Conservation (phyloP, 2,888 invertebrate genomes). For the Lamproptera curius region DNA sequence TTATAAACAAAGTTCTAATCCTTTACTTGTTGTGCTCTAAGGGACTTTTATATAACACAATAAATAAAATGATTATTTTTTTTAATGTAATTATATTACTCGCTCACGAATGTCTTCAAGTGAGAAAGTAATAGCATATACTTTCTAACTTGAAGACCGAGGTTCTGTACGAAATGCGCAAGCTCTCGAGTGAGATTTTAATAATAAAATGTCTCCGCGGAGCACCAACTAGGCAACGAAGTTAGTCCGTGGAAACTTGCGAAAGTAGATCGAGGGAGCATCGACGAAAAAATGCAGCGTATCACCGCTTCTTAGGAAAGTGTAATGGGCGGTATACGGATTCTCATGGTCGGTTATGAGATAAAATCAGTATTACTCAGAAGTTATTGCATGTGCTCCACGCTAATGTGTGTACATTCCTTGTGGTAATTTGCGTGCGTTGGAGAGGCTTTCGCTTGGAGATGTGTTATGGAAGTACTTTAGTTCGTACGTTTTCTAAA, state of each 20-base stretch:
- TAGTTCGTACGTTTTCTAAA: no score
- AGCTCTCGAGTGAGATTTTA: not conserved
- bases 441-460: no score
- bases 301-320: conserved; percentile 3
- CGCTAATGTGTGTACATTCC: not conserved
- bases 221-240: not conserved
- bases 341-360: not conserved
- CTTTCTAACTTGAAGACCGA: no score
- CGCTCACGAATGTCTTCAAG: no score
- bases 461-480: no score
- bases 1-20: no score
- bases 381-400: conserved; percentile 2
- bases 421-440: conserved; percentile 1
- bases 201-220: not conserved
- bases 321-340: not conserved
- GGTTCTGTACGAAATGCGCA: no score
- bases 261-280: not conserved
- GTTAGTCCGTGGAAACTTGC: not conserved
- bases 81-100: no score
- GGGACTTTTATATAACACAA: no score
- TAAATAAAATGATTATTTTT: no score
- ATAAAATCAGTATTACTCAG: conserved; percentile 1
- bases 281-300: not conserved
- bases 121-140: no score
- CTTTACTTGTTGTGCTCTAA: no score